These are phyloP conservation scores for Meganola albula DNA, from an alignment of 2,888 invertebrate genomes.

Conservation along the genomic window DNA sequence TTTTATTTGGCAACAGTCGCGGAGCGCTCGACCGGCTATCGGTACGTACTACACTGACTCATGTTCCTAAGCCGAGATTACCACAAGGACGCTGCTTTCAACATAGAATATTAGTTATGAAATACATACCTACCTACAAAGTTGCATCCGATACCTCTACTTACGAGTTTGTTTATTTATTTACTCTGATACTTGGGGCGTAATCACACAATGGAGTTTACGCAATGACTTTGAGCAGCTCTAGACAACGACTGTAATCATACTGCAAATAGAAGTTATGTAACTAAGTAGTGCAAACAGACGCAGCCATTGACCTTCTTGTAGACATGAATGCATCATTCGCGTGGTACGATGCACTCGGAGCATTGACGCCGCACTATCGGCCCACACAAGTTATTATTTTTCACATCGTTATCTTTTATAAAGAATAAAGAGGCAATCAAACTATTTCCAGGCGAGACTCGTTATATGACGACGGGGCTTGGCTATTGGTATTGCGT, in stretches of 20 bases:
- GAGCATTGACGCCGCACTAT: constrained; percentile 54
- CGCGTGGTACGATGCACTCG: constrained; percentile 60
- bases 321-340: constrained; percentile 67
- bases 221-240: background rate
- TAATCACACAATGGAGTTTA: no score
- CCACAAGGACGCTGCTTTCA: constrained; percentile 60
- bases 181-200: no score
- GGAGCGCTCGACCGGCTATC: constrained; percentile 47
- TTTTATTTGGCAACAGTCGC: constrained; percentile 59
- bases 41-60: constrained; percentile 43
- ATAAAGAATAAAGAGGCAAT: constrained; percentile 44
- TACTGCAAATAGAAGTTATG: constrained; percentile 57
- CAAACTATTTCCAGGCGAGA: constrained; percentile 27
- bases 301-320: constrained; percentile 65
- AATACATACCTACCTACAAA: no score
- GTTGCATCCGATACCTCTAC: constrained; percentile 25
- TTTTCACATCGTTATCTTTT: constrained; percentile 47
- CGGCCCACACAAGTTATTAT: constrained; percentile 63
- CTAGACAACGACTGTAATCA: constrained; percentile 47
- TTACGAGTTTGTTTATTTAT: constrained; percentile 10
- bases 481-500: no score
- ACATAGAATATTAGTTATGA: constrained; percentile 51
- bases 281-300: constrained; percentile 59
- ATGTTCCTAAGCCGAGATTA: constrained; percentile 56
- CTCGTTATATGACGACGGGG: no score